A percentile compares a stretch with the other conserved stretches of the same genome.
These are phyloP conservation scores for Pseudorectes ferrugineus DNA, from an alignment of 2,113 vertebrate species.

Conservation along the genomic window DNA sequence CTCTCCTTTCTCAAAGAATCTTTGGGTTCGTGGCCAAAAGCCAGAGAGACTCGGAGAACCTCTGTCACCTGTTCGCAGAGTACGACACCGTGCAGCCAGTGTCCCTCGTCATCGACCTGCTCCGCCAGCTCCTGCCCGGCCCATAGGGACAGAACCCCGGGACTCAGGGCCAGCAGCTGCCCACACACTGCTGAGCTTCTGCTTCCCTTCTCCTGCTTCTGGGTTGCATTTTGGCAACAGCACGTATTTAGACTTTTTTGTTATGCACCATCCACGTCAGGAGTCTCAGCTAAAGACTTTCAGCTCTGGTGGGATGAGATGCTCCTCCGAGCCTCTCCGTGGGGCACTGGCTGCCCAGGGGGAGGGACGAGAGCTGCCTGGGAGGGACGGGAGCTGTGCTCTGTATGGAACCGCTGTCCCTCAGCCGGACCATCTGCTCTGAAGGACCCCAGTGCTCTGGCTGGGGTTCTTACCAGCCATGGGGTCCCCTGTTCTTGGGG, in stretches of 20 bases:
- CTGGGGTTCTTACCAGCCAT: background rate
- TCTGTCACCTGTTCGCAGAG: conserved; percentile 89
- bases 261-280: background rate
- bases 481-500: background rate
- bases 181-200: background rate
- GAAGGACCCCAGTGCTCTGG: background rate
- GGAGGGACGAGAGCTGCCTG: background rate
- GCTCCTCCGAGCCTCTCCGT: rapidly evolving
- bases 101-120: conserved; percentile 67
- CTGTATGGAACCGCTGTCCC: background rate
- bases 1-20: conserved; percentile 71
- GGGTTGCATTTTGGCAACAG: conserved; percentile 18
- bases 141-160: background rate
- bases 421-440: background rate
- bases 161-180: background rate
- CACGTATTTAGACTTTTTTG: background rate
- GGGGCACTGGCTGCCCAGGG: background rate
- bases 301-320: background rate
- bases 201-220: background rate
- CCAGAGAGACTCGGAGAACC: conserved; percentile 77
- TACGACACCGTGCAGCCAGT: conserved; percentile 75
- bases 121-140: conserved; percentile 68
- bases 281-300: background rate
- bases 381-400: background rate
- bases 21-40: conserved; percentile 90